A percentile compares a stretch with the other conserved stretches of the same genome.
Conservation (phyloP, 2,888 invertebrate genomes). For the Trichacis sp. region DNA sequence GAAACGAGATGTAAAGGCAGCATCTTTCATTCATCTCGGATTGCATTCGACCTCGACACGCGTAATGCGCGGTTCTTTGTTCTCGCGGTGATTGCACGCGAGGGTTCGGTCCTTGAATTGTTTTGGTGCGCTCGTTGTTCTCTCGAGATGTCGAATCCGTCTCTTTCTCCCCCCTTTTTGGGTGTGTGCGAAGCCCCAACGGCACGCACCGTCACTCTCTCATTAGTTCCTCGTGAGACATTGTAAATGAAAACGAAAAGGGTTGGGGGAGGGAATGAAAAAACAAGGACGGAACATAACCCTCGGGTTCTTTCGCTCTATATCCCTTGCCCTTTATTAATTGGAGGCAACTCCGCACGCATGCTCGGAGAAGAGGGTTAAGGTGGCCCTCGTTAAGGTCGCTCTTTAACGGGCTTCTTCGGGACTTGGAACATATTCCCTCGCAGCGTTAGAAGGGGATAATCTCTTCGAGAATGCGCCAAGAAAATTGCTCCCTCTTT, state of each 20-base stretch:
- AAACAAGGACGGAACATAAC: conserved; percentile 43
- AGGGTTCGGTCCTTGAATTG: conserved; percentile 33
- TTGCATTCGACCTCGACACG: conserved; percentile 40
- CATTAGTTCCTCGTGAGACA: conserved; percentile 50
- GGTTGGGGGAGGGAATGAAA: conserved; percentile 27
- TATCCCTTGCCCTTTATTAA: conserved; percentile 63
- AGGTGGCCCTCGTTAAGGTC: conserved; percentile 6
- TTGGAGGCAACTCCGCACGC: conserved; percentile 56
- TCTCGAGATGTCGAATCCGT: conserved; percentile 38
- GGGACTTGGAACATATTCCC: conserved; percentile 12
- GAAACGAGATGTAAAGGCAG: neutral
- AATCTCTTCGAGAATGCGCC: conserved; percentile 26
- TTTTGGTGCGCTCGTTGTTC: conserved; percentile 29
- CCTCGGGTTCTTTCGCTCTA: conserved; percentile 67
- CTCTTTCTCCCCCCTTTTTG: conserved; percentile 5
- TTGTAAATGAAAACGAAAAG: conserved; percentile 13
- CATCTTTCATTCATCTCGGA: conserved; percentile 28
- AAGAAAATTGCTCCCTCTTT: neutral
- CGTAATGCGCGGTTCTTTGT: conserved; percentile 42
- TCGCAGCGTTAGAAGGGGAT: conserved; percentile 14
- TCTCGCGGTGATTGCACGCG: conserved; percentile 34
- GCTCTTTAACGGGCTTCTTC: conserved; percentile 4
- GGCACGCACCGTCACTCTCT: conserved; percentile 43
- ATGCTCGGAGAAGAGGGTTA: conserved; percentile 13
- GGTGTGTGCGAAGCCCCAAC: conserved; percentile 21